These are phyloP conservation scores for Centropus bengalensis DNA, from an alignment of 2,113 vertebrate species.

Conservation along the genomic window DNA sequence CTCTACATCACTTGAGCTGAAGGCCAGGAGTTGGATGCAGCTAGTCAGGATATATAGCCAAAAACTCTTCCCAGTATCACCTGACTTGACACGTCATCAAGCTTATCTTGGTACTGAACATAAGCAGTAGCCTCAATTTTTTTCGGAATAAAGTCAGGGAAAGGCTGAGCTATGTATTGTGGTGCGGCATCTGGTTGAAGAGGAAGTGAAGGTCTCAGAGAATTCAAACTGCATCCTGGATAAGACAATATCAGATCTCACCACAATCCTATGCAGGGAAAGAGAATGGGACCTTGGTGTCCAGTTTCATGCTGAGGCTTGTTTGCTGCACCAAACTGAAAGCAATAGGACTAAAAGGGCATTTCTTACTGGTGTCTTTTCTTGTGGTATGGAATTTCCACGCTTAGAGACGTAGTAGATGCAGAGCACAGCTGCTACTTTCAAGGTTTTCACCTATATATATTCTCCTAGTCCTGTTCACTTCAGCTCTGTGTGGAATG, in stretches of 20 bases:
- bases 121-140: not conserved
- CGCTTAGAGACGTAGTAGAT: rapidly evolving
- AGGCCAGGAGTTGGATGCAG: not conserved
- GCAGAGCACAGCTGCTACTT: not conserved
- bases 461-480: not conserved
- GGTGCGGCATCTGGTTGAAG: not conserved
- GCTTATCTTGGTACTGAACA: not conserved
- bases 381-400: not conserved
- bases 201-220: not conserved
- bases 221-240: not conserved
- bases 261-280: not conserved
- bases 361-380: not conserved
- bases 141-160: not conserved
- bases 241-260: not conserved
- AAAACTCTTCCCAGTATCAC: not conserved
- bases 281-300: not conserved
- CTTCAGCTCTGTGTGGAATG: not conserved
- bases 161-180: not conserved
- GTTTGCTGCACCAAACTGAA: not conserved
- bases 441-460: not conserved
- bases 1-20: not conserved
- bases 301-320: not conserved
- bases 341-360: not conserved
- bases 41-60: not conserved
- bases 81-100: not conserved